phyloP scores from a whole-genome alignment of 2,797 vertebrate species.

The Carapus acus region DNA sequence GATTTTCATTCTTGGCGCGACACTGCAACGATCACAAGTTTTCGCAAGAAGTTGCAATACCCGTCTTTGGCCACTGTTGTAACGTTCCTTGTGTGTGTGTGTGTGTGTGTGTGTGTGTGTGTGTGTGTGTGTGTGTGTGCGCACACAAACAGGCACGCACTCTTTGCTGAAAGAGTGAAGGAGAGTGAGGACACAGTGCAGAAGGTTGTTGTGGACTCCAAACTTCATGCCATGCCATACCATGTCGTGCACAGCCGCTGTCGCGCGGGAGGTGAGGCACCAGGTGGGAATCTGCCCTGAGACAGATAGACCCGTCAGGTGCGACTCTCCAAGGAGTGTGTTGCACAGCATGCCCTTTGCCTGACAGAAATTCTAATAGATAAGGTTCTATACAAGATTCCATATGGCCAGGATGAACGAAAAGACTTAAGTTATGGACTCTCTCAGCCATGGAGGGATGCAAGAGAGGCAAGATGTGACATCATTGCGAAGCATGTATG shows the following conservation, averaged over 20 bases:
- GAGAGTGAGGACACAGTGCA: conserved; percentile 10
- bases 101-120: conserved; percentile 6
- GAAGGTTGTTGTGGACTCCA: conserved; percentile 17
- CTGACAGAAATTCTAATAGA: conserved; percentile 57
- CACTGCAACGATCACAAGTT: conserved; percentile 68
- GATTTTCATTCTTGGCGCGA: conserved; percentile 68
- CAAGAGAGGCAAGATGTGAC: conserved; percentile 19
- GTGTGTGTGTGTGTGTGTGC: background rate
- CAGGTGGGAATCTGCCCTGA: conserved; percentile 48
- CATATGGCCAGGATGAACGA: conserved; percentile 23
- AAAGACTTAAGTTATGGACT: conserved; percentile 24
- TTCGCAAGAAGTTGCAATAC: conserved; percentile 59
- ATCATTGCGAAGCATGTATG: conserved; percentile 9
- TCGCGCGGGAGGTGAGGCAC: conserved; percentile 47
- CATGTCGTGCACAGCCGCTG: conserved; percentile 35
- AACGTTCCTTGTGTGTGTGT: conserved; percentile 4
- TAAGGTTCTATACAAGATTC: conserved; percentile 40
- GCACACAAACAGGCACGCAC: conserved; percentile 10
- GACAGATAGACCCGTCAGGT: conserved; percentile 52
- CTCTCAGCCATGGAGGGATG: conserved; percentile 34
- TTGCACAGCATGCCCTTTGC: conserved; percentile 43
- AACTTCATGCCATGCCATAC: conserved; percentile 42
- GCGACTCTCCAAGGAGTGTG: conserved; percentile 46
- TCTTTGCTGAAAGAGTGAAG: no score
- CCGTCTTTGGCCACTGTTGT: conserved; percentile 28